phyloP scores from a whole-genome alignment of 2,888 invertebrate species.

The Amblyjoppa proteus region DNA sequence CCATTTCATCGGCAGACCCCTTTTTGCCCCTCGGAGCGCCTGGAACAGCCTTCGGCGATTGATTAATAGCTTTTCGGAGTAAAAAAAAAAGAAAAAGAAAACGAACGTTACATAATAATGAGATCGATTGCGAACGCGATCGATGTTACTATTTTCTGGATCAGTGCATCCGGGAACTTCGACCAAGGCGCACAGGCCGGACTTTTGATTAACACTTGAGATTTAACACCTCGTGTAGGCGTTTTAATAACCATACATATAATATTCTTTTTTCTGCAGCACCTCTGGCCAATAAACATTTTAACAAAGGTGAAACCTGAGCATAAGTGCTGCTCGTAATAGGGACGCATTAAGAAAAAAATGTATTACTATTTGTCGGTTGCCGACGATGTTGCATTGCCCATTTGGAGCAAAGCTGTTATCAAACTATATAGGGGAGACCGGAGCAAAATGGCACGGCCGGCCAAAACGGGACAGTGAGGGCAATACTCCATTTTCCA shows the following conservation, averaged over 20 bases:
- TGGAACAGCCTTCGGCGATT: conserved; percentile 53
- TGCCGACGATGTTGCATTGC: too few species aligned
- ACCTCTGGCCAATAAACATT: background rate
- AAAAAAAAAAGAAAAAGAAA: conserved; percentile 1
- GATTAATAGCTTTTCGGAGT: conserved; percentile 49
- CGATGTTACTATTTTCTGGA: conserved; percentile 1
- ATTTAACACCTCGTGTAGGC: background rate
- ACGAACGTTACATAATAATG: conserved; percentile 1
- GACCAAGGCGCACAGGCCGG: background rate
- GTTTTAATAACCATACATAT: background rate
- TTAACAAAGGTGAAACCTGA: background rate
- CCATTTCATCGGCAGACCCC: conserved; percentile 35
- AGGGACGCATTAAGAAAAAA: background rate
- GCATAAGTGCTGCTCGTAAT: background rate
- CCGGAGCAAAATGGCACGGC: too few species aligned
- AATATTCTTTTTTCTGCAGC: background rate
- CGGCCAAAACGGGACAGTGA: too few species aligned
- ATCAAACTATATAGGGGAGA: too few species aligned
- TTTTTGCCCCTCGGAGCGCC: conserved; percentile 13
- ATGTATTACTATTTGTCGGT: background rate
- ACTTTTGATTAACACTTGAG: conserved; percentile 1
- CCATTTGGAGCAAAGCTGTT: too few species aligned
- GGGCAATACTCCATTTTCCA: too few species aligned
- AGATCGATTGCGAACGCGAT: conserved; percentile 12
- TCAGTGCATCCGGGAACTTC: conserved; percentile 4